Evolutionary conservation across 2,113 vertebrate genomes (phyloP).

Genomic region (Bubo bubo): DNA sequence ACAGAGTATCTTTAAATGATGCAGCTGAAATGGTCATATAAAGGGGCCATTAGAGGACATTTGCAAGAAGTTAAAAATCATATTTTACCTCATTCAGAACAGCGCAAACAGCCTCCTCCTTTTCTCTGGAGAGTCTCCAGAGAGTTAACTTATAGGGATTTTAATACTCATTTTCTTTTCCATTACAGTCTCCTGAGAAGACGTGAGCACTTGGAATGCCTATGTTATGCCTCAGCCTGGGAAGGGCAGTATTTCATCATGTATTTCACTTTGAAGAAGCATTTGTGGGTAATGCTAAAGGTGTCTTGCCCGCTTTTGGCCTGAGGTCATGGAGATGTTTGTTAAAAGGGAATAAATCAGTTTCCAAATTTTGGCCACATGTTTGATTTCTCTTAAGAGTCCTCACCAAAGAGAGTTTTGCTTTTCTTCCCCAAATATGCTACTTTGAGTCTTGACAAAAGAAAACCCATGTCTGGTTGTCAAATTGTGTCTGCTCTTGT

Average conservation of each 20-base stretch:
- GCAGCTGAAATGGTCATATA: background rate
- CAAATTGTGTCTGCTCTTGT: background rate
- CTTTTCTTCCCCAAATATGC: background rate
- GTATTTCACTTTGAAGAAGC: slow-evolving; percentile 33
- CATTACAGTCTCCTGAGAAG: slow-evolving; percentile 6
- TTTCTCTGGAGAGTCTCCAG: slow-evolving; percentile 8
- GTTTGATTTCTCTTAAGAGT: background rate
- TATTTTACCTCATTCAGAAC: slow-evolving; percentile 12
- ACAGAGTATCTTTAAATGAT: background rate
- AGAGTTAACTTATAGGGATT: background rate
- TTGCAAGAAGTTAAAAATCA: slow-evolving; percentile 20
- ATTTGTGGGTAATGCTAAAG: slow-evolving; percentile 18
- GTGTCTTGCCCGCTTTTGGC: background rate
- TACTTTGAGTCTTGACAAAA: background rate
- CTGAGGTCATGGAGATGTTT: background rate
- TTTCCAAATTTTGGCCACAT: background rate
- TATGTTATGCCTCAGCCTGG: slow-evolving; percentile 15
- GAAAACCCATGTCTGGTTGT: background rate
- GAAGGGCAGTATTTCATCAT: slow-evolving; percentile 49
- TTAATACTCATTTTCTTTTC: slow-evolving; percentile 10
- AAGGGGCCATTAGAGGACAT: background rate
- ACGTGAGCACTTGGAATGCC: background rate
- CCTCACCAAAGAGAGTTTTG: background rate
- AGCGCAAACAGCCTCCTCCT: background rate
- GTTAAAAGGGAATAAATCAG: background rate